A percentile compares a stretch with the other conserved stretches of the same genome.
phyloP scores from a whole-genome alignment of 1,140 invertebrate genomes.

The Parapsyche elsis region DNA sequence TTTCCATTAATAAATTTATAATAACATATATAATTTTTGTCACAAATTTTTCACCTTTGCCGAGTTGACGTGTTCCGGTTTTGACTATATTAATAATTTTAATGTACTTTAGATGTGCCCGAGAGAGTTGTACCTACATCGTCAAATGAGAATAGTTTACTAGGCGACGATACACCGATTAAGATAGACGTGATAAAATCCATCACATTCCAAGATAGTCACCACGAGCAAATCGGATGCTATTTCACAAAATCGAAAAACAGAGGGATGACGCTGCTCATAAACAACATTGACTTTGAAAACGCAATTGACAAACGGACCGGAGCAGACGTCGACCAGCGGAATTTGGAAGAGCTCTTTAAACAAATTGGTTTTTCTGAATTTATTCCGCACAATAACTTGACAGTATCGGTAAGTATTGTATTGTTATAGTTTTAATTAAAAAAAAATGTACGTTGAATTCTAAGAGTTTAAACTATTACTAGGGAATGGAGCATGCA shows the following conservation, averaged over 20 bases:
- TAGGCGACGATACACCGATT: neutral
- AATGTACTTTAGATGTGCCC: neutral
- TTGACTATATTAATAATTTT: neutral
- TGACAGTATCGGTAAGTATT: conserved; percentile 58
- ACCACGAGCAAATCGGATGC: conserved; percentile 42
- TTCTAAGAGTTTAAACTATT: conserved; percentile 31
- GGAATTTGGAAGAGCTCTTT: conserved; percentile 63
- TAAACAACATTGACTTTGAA: conserved; percentile 62
- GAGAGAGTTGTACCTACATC: neutral
- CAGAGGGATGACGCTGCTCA: conserved; percentile 61
- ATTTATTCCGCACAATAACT: conserved; percentile 59
- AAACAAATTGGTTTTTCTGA: conserved; percentile 61
- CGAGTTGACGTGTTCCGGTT: too few relatives aligned
- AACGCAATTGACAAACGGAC: conserved; percentile 58
- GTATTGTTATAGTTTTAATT: neutral
- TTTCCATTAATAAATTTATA: too few relatives aligned
- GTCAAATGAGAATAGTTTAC: neutral
- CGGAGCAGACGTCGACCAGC: conserved; percentile 61
- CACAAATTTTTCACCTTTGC: too few relatives aligned
- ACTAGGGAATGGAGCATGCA: conserved; percentile 40
- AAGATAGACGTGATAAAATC: conserved; percentile 44
- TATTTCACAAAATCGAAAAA: conserved; percentile 53
- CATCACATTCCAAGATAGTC: conserved; percentile 37
- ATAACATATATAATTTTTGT: too few relatives aligned
- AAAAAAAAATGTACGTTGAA: neutral